Base-by-base conservation (phyloP, 2,113 vertebrate species). In the Pteruthius melanotis region DNA sequence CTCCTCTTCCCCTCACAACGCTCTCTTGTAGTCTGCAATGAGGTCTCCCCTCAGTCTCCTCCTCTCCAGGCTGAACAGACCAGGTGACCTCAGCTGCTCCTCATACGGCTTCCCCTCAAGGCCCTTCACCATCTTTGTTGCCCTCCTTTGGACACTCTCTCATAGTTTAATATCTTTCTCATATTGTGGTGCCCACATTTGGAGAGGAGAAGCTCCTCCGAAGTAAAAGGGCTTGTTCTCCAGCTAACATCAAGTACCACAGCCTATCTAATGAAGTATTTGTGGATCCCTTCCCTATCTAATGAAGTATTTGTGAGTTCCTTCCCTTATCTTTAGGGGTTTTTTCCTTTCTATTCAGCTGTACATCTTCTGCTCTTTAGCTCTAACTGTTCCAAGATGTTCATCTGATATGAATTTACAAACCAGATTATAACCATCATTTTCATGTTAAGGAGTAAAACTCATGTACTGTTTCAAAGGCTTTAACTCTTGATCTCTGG, bases 371-470 rank as follows among this genome's bases (percentile, higher is more conserved):
- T 90, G 47, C 39, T 94, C 4, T 37, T 88, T 44, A 90, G 45
- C 27, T 80, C 52, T 77, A 80, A 70, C n/a, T 66, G 7, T 63
- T 94, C 87, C 92, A 94, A 92, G 79, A 90, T 56, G 45, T 66
- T 54, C 75, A 80, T 59, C 70, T 80, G 78, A 84, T 87, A 80
- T 3, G 17, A 83, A 90, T 94, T 94, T 88, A 83, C 52, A 92
- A 96, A 83, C 45, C 90, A 94, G 85, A 66, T 77, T 78, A 97
- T 66, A 86, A 49, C 59, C 42, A 75, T 86, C 11, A 63, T 94
- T 93, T 91, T 86, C 59, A 63, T 60, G 68, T 88, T 66, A 92
- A 88, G 64, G 13, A 94, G n/a, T 15, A 50, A 83, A 88, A 86
- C 37, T 64, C 71, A 69, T 52, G 54, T 77, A 45, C 49, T 53